A percentile compares a stretch with the other conserved stretches of the same genome.
Conservation (phyloP, 2,888 invertebrate species). For the Seira ritae region DNA sequence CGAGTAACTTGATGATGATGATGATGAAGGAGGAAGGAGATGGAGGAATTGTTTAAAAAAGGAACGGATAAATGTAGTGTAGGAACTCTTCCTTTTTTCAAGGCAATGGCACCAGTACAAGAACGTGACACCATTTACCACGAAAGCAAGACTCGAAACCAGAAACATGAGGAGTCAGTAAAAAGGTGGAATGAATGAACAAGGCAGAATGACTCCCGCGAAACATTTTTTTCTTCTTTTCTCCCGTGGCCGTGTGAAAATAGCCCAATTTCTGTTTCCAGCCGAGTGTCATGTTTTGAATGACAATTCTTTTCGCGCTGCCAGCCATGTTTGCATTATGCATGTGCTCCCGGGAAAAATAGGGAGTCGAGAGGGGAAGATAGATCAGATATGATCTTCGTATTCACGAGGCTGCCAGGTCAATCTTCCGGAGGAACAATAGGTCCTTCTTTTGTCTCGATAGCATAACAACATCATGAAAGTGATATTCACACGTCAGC, state of each 20-base stretch:
- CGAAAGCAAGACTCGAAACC: constrained; percentile 51
- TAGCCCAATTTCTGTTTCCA: constrained; percentile 60
- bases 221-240: constrained; percentile 9
- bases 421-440: no score
- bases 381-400: no score
- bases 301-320: constrained; percentile 45
- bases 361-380: constrained; percentile 4
- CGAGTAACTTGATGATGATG: constrained; percentile 22
- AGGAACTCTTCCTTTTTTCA: constrained; percentile 15
- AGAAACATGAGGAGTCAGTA: constrained; percentile 48
- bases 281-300: constrained; percentile 57
- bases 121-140: constrained; percentile 58
- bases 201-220: background rate
- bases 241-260: constrained; percentile 47
- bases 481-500: no score
- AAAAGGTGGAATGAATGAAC: background rate
- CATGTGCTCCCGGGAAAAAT: constrained; percentile 29
- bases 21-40: constrained; percentile 22
- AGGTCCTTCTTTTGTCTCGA: no score
- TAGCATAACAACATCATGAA: background rate
- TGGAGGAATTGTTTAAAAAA: background rate
- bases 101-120: constrained; percentile 32
- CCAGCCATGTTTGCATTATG: constrained; percentile 65
- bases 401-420: no score
- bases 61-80: background rate